Percentiles rank a stretch among this genome's conserved stretches.
Conservation (phyloP, 2,113 vertebrate genomes). For the Callospermophilus lateralis region DNA sequence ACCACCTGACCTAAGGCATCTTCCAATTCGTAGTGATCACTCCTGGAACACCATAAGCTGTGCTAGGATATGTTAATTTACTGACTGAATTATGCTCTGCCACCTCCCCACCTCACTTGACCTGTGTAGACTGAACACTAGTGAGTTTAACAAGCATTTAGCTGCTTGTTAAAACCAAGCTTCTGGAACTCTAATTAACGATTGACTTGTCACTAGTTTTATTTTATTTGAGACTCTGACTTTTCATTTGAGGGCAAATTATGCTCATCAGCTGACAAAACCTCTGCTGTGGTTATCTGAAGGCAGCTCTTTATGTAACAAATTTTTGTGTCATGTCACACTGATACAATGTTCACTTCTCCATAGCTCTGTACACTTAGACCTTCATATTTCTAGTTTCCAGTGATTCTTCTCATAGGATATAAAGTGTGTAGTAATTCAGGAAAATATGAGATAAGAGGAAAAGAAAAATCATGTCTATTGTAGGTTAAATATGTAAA, state of each 20-base stretch:
- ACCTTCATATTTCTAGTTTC: conserved; percentile 5
- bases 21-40: conserved; percentile 43
- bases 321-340: conserved; percentile 42
- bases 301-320: not conserved
- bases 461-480: not conserved
- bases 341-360: not conserved
- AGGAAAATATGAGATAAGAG: not conserved
- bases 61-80: conserved; percentile 51
- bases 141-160: conserved; percentile 78
- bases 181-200: conserved; percentile 81
- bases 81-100: conserved; percentile 15
- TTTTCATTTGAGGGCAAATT: conserved; percentile 78
- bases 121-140: conserved; percentile 52
- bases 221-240: conserved; percentile 78
- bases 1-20: not conserved
- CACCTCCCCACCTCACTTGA: conserved; percentile 43
- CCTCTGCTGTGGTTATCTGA: conserved; percentile 45
- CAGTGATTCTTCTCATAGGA: not conserved
- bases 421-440: not conserved
- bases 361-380: not conserved
- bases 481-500: not conserved
- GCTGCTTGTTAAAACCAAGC: conserved; percentile 80
- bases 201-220: conserved; percentile 82
- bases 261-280: conserved; percentile 62
- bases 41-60: not conserved